Base-by-base conservation (phyloP, 2,797 vertebrate species). In the Spheniscus humboldti region DNA sequence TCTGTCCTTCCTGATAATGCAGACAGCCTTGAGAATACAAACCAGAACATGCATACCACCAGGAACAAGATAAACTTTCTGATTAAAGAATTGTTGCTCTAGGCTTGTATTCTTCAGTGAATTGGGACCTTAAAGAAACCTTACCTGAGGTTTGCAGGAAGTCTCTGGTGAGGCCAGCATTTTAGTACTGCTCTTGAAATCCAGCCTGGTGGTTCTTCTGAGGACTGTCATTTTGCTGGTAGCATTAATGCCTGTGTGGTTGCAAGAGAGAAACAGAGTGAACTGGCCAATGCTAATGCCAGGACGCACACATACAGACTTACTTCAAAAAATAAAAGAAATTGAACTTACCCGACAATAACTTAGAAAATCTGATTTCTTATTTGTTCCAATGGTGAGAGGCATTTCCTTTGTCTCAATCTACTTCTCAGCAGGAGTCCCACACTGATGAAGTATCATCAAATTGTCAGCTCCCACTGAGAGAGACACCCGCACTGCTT, bases 381-480 rank as follows among this genome's bases (percentile, higher is more conserved):
- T 74, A 87, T 96, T 96, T 96, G 85, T 93, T 96, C 93, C 96
- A 92, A 67, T 97, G 93, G 94, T 77, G 82, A 97, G 93, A 97
- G 91, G 94, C 96, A 96, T 97, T 97, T 97, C 91, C 95, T 97
- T 98, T 97, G 97, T 98, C 83, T 97, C 97, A 97, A 97, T 98
- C 97, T 97, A 93, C 69, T 90, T 97, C 98, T 97, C 97, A 95
- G 97, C 97, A 97, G 98, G 97, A 88, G 53, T 95, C 72, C 92
- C 84, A 97, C 90, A 57, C 96, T 98, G 97, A 98, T 97, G 97
- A 98, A 98, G 96, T 97, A 95, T 97, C 97, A 97, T 97, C 96
- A 97, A 97, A 98, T 97, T 97, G 97, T 97, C 98, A 98, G 97
- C 96, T 98, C 97, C 97, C 92, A 96, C 97, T 94, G 98, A 97